Percentiles rank a stretch among this genome's conserved stretches.
Evolutionary conservation across 2,888 invertebrate species (phyloP).

Genomic region (Catocala fraxini): DNA sequence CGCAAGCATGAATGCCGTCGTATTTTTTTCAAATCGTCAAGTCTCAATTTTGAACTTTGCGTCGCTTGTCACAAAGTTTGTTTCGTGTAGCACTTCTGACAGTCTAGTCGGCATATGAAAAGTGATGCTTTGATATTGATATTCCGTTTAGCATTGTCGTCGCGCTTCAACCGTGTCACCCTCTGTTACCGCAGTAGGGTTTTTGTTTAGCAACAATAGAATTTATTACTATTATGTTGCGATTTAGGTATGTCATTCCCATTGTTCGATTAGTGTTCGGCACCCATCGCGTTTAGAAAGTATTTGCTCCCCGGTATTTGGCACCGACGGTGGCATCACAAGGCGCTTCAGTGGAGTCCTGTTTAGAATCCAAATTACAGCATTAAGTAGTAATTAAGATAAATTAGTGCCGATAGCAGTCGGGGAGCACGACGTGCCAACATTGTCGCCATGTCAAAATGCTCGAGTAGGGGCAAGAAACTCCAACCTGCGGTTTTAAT

Average conservation of each 20-base stretch:
- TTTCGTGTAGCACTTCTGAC: slow-evolving; percentile 38
- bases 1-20: slow-evolving; percentile 52
- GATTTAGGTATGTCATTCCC: slow-evolving; percentile 66
- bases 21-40: slow-evolving; percentile 56
- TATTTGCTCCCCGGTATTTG: slow-evolving; percentile 77
- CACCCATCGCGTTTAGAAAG: slow-evolving; percentile 68
- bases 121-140: slow-evolving; percentile 66
- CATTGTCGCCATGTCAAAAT: slow-evolving; percentile 66
- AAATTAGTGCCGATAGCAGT: slow-evolving; percentile 80
- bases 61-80: slow-evolving; percentile 38
- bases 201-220: slow-evolving; percentile 74
- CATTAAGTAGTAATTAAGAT: slow-evolving; percentile 84
- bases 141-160: slow-evolving; percentile 65
- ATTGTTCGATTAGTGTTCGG: slow-evolving; percentile 81
- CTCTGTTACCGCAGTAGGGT: slow-evolving; percentile 60
- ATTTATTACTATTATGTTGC: slow-evolving; percentile 64
- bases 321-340: slow-evolving; percentile 80
- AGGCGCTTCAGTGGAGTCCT: slow-evolving; percentile 75
- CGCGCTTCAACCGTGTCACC: slow-evolving; percentile 70
- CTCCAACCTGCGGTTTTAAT: slow-evolving; percentile 17
- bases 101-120: slow-evolving; percentile 58
- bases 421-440: slow-evolving; percentile 72
- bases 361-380: slow-evolving; percentile 79
- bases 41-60: slow-evolving; percentile 43
- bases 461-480: slow-evolving; percentile 38